These are phyloP conservation scores for Dermatemys mawii DNA, from an alignment of 2,113 vertebrate genomes.

Conservation along the genomic window DNA sequence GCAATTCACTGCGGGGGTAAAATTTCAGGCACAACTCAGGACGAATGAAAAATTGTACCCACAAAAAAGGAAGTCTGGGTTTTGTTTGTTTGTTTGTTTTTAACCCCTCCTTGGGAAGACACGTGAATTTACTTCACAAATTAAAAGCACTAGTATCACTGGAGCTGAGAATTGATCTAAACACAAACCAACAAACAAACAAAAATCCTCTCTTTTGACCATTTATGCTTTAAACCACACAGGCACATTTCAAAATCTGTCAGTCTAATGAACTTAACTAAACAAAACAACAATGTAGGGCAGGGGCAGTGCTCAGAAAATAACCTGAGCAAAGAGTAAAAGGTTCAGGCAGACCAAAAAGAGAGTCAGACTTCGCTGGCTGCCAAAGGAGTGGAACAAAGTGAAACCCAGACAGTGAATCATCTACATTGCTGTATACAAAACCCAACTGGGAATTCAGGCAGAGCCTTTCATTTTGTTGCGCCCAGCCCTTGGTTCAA, in stretches of 20 bases:
- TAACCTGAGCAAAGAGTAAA: background rate
- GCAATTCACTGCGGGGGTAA: background rate
- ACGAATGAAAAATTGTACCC: background rate
- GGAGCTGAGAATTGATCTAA: background rate
- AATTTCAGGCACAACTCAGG: background rate
- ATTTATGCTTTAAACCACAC: background rate
- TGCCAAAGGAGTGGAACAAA: constrained; percentile 54
- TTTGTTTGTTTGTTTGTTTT: background rate
- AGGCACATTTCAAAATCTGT: background rate
- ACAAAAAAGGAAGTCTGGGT: background rate
- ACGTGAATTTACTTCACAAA: background rate
- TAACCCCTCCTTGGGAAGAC: background rate
- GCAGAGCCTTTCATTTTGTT: constrained; percentile 61
- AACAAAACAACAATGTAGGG: background rate
- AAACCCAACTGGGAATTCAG: constrained; percentile 70
- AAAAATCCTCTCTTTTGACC: background rate
- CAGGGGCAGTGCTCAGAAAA: background rate
- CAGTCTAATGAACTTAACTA: constrained; percentile 21
- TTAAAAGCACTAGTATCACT: background rate
- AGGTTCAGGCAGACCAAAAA: background rate
- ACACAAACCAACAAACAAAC: background rate
- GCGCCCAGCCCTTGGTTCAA: constrained; percentile 28
- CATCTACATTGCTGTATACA: constrained; percentile 62
- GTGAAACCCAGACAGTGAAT: constrained; percentile 76
- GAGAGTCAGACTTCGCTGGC: background rate